These are phyloP conservation scores for Hormiphora californensis DNA, from an alignment of 37 sponge, comb jelly and placozoan genomes.

Conservation along the genomic window DNA sequence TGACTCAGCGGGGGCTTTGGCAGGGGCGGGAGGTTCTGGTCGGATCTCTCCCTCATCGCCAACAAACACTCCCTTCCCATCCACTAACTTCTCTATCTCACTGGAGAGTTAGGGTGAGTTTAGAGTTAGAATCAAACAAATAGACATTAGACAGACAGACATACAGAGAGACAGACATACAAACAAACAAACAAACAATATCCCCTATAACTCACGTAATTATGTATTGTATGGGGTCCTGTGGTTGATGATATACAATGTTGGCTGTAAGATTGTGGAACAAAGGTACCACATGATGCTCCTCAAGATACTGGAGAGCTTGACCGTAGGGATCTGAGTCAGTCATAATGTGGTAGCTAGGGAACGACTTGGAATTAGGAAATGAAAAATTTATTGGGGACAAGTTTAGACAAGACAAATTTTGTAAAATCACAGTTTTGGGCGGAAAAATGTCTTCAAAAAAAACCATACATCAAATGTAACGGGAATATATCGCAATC, in stretches of 20 bases:
- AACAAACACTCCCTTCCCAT: background rate
- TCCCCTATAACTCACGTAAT: conserved; percentile 4
- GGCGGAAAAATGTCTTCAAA: too few species aligned
- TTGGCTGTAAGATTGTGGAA: conserved; percentile 29
- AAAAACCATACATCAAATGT: too few species aligned
- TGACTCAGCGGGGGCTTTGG: too few species aligned
- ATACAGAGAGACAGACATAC: background rate
- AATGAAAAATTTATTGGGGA: too few species aligned
- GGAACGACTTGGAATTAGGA: too few species aligned
- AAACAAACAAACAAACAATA: background rate
- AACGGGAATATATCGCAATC: too few species aligned
- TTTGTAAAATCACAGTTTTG: too few species aligned
- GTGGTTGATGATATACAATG: conserved; percentile 28
- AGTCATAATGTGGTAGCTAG: too few species aligned
- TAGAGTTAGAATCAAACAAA: background rate
- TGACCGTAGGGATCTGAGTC: conserved; percentile 12
- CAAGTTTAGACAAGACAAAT: too few species aligned
- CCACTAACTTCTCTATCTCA: conserved; percentile 38
- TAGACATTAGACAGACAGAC: background rate
- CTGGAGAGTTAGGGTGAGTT: background rate
- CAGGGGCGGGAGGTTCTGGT: too few species aligned
- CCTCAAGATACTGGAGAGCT: conserved; percentile 31
- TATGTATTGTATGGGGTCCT: conserved; percentile 3
- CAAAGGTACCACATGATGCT: background rate
- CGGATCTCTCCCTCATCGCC: conserved; percentile 40